A percentile compares a stretch with the other conserved stretches of the same genome.
Conservation (phyloP, 2,113 vertebrate genomes). For the Tachysurus fulvidraco region DNA sequence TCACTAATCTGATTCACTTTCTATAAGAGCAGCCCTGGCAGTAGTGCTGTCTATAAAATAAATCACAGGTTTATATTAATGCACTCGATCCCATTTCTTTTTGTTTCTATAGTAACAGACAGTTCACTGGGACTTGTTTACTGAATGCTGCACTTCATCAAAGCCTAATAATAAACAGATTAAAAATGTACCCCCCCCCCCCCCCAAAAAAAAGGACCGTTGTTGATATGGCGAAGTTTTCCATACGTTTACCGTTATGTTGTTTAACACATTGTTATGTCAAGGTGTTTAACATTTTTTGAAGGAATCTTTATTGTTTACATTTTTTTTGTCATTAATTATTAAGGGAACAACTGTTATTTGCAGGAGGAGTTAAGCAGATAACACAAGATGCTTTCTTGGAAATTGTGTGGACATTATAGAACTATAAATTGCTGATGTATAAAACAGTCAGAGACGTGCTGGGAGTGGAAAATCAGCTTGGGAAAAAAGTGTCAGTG, state of each 20-base stretch:
- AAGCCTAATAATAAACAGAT: neutral
- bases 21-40: neutral
- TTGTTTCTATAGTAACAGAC: neutral
- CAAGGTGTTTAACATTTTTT: neutral
- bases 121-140: neutral
- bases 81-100: neutral
- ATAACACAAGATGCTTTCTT: neutral
- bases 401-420: neutral
- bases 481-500: neutral
- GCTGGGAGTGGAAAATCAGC: neutral
- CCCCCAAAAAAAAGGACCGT: neutral
- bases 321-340: no score
- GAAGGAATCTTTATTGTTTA: neutral
- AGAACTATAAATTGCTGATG: neutral
- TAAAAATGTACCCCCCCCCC: neutral
- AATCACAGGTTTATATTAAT: neutral
- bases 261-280: no score
- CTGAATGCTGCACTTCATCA: neutral
- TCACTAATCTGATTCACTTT: neutral
- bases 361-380: neutral
- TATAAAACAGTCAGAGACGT: neutral
- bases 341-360: neutral
- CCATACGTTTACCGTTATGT: neutral
- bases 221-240: neutral
- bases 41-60: neutral